Conservation (phyloP, 2,113 vertebrate genomes). For the Festucalex cinctus region DNA sequence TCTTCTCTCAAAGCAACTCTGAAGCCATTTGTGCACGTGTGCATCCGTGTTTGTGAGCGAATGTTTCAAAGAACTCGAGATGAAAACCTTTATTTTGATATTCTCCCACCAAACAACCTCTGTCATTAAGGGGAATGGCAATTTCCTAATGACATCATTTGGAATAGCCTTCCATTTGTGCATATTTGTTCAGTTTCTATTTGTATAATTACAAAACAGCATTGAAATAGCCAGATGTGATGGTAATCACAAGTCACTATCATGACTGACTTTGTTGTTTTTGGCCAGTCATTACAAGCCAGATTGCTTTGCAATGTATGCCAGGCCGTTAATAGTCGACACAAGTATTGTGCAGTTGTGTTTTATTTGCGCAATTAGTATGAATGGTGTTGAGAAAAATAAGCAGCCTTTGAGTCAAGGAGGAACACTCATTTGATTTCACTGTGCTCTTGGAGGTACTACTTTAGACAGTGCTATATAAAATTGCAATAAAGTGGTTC, state of each 20-base stretch:
- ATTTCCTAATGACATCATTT: slow-evolving; percentile 24
- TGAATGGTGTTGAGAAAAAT: not conserved
- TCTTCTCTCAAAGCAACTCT: slow-evolving; percentile 39
- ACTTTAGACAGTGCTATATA: no score
- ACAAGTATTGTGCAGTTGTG: not conserved
- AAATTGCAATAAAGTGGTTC: no score
- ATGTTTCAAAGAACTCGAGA: not conserved
- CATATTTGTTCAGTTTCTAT: slow-evolving; percentile 2
- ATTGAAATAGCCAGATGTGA: not conserved
- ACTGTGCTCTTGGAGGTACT: no score
- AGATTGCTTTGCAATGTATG: not conserved
- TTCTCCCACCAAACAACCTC: slow-evolving; percentile 2
- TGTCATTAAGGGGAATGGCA: slow-evolving; percentile 18
- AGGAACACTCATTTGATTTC: not conserved
- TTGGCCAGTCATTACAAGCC: not conserved
- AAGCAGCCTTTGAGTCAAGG: not conserved
- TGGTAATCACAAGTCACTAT: not conserved
- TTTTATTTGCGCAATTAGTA: not conserved
- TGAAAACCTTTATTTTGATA: not conserved
- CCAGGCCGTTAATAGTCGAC: not conserved
- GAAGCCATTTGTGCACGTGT: slow-evolving; percentile 18
- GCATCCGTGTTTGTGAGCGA: not conserved
- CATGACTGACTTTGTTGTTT: slow-evolving; percentile 3
- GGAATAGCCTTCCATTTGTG: slow-evolving; percentile 8
- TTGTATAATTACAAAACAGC: not conserved